Conservation (phyloP, 2,113 vertebrate species). For the Toxostoma redivivum region DNA sequence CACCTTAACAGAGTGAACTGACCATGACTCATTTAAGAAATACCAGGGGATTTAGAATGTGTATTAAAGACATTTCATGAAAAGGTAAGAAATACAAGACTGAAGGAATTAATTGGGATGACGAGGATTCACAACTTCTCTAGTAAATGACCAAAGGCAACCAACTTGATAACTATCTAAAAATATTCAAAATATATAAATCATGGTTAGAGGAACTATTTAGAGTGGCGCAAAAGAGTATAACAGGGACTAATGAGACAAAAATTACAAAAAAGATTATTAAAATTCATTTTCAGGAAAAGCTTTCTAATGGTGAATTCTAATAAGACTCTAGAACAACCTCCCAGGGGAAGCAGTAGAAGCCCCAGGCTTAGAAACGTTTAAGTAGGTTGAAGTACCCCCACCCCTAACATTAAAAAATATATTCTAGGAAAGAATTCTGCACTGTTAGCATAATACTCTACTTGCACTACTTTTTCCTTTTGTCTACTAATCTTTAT, state of each 20-base stretch:
- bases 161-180: neutral
- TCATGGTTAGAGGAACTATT: neutral
- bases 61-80: neutral
- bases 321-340: neutral
- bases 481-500: neutral
- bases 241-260: neutral
- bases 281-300: conserved; percentile 14
- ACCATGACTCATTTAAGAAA: neutral
- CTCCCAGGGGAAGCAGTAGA: neutral
- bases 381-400: neutral
- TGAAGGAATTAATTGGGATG: neutral
- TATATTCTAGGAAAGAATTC: neutral
- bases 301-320: conserved; percentile 5
- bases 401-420: neutral
- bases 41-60: neutral
- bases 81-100: neutral
- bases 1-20: neutral
- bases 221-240: neutral
- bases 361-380: conserved; percentile 11
- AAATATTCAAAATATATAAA: neutral
- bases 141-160: neutral
- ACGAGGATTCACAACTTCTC: neutral
- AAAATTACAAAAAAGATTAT: conserved; percentile 7
- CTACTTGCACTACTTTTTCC: neutral
- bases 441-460: neutral